These are phyloP conservation scores for Rhyacophila evoluta DNA, from an alignment of 2,888 invertebrate genomes.

Conservation along the genomic window DNA sequence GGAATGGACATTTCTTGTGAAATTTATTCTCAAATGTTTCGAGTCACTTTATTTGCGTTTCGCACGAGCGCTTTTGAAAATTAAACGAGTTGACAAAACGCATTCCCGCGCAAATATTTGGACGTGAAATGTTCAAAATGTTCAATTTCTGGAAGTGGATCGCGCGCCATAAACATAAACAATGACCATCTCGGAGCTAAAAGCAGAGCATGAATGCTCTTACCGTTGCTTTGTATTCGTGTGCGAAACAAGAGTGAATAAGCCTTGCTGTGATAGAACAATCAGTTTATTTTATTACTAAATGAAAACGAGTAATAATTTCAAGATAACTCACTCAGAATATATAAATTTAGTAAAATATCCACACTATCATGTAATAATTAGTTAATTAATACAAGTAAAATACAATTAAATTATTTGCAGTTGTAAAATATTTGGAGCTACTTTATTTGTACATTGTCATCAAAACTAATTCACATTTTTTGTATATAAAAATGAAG, in stretches of 20 bases:
- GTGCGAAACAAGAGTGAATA: background rate
- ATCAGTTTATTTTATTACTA: no score
- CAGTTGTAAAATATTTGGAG: no score
- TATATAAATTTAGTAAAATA: no score
- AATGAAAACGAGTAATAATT: no score
- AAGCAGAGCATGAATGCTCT: background rate
- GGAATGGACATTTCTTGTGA: background rate
- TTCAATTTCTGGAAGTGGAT: constrained; percentile 16
- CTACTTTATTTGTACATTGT: no score
- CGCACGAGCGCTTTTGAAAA: constrained; percentile 34
- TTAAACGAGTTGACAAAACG: constrained; percentile 40
- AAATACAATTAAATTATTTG: no score
- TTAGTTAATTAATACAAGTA: no score
- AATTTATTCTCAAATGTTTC: background rate
- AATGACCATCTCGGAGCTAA: constrained; percentile 22
- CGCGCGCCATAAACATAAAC: background rate
- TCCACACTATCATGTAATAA: no score
- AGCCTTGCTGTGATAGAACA: background rate
- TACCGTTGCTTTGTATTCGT: background rate
- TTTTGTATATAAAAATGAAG: no score
- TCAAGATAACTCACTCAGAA: no score
- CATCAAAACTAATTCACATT: no score
- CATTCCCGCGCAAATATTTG: constrained; percentile 35
- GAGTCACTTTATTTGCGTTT: constrained; percentile 33
- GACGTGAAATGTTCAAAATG: constrained; percentile 23